phyloP scores from a whole-genome alignment of 2,113 vertebrate species.

The Pteronura brasiliensis region DNA sequence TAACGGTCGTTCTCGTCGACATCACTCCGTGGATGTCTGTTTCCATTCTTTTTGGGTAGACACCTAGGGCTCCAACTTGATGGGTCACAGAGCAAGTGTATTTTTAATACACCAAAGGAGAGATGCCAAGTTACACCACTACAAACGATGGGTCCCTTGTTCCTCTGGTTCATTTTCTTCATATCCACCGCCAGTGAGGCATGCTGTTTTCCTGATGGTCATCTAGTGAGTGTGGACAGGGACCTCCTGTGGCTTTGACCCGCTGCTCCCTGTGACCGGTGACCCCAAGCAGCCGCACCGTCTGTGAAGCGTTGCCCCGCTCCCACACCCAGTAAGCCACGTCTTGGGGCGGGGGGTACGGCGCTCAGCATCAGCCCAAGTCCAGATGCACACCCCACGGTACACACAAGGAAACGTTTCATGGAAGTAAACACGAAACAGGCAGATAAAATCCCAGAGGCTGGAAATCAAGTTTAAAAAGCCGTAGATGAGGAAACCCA shows the following conservation, averaged over 20 bases:
- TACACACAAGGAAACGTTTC: neutral
- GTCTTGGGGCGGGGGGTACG: accelerated
- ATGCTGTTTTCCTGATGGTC: neutral
- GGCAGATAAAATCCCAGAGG: neutral
- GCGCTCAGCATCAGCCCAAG: neutral
- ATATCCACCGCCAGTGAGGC: accelerated
- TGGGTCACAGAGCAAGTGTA: neutral
- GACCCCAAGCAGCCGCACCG: accelerated
- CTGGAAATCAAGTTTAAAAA: neutral
- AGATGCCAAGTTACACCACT: accelerated
- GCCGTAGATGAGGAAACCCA: neutral
- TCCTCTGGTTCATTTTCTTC: neutral
- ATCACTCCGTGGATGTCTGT: neutral
- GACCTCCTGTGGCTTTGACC: no score
- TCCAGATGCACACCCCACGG: neutral
- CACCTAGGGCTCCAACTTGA: no score
- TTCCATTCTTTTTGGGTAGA: neutral
- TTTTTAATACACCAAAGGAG: neutral
- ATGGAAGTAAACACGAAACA: neutral
- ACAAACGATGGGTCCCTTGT: accelerated
- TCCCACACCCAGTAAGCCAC: neutral
- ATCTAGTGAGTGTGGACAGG: neutral
- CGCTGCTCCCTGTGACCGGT: neutral
- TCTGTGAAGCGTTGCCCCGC: accelerated
- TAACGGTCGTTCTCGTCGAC: accelerated